Percentiles rank a stretch among this genome's conserved stretches.
Conservation (phyloP, 2,888 invertebrate genomes). For the Cecidostiba fungosa region DNA sequence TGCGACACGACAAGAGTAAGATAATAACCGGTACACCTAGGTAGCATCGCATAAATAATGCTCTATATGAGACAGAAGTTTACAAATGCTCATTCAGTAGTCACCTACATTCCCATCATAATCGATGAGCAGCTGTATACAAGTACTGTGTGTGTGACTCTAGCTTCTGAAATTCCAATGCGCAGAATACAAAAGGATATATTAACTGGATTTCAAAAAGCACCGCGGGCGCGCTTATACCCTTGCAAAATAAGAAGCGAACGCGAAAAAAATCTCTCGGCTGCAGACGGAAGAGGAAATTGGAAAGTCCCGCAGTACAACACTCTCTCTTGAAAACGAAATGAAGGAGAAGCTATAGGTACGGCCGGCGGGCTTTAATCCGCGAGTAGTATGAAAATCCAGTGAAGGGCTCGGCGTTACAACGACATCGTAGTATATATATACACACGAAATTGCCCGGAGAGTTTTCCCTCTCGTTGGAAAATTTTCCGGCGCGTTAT, state of each 20-base stretch:
- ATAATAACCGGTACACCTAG: slow-evolving; percentile 43
- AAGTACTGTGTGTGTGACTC: not conserved
- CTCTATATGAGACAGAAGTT: not conserved
- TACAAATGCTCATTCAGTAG: slow-evolving; percentile 40
- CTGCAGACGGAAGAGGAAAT: slow-evolving; percentile 69
- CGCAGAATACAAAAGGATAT: not conserved
- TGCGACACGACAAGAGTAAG: slow-evolving; percentile 24
- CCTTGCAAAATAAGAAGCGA: not conserved
- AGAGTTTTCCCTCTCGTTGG: slow-evolving; percentile 34
- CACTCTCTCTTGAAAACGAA: slow-evolving; percentile 65
- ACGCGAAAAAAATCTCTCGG: slow-evolving; percentile 27
- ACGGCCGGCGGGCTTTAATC: slow-evolving; percentile 66
- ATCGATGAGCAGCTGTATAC: slow-evolving; percentile 2
- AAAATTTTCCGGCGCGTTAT: slow-evolving; percentile 55
- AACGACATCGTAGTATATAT: slow-evolving; percentile 21
- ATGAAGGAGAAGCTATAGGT: slow-evolving; percentile 54
- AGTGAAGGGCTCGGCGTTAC: slow-evolving; percentile 53
- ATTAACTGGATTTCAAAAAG: not conserved
- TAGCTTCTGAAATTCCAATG: not conserved
- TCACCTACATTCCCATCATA: slow-evolving; percentile 5
- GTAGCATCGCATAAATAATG: slow-evolving; percentile 17
- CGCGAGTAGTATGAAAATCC: slow-evolving; percentile 64
- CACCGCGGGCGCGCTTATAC: not conserved
- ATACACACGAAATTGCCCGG: not conserved
- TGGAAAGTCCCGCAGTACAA: slow-evolving; percentile 67